Conservation (phyloP, 35 echinoderm and acorn worm genomes). For the Ptychodera flava region DNA sequence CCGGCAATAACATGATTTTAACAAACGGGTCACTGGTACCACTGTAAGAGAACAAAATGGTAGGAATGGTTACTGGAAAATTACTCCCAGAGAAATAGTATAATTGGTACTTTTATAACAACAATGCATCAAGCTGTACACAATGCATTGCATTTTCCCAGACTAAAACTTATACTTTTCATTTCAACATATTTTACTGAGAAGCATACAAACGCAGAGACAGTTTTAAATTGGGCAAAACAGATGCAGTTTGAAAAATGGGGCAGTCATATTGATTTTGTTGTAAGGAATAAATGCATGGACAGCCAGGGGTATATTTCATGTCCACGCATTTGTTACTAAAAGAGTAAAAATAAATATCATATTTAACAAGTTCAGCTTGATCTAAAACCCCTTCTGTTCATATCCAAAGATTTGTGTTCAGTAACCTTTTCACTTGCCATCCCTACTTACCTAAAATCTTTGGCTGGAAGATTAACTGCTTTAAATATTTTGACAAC, state of each 20-base stretch:
- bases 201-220: neutral
- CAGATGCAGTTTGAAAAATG: too few species aligned
- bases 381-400: too few species aligned
- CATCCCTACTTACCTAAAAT: slow-evolving; percentile 88
- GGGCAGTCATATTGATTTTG: too few species aligned
- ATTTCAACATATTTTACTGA: neutral
- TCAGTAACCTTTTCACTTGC: too few species aligned
- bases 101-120: neutral
- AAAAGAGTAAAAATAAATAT: too few species aligned
- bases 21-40: slow-evolving; percentile 97
- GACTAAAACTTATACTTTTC: neutral
- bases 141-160: neutral
- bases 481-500: slow-evolving; percentile 77
- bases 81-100: neutral
- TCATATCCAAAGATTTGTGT: too few species aligned
- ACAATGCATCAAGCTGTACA: neutral
- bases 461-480: slow-evolving; percentile 78
- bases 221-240: neutral
- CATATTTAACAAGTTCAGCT: too few species aligned
- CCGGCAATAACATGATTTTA: slow-evolving; percentile 83
- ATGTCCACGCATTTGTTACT: too few species aligned
- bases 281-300: too few species aligned
- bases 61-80: neutral
- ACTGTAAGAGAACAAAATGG: slow-evolving; percentile 19
- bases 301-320: too few species aligned